Base-by-base conservation (phyloP, 2,888 invertebrate species). In the Drosophila anceps region DNA sequence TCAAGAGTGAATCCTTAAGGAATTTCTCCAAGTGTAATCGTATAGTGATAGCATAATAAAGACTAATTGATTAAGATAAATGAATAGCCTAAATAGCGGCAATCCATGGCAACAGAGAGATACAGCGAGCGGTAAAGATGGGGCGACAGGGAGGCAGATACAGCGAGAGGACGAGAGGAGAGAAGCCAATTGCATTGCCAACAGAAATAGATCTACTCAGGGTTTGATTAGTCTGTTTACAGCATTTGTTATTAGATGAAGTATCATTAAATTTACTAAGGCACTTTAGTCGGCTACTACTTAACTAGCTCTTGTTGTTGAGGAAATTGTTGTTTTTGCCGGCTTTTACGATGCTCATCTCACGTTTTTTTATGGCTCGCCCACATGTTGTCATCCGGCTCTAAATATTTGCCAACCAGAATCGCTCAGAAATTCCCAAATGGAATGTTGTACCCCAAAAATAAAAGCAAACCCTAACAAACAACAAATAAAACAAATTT, bases 401-500 rank as follows among this genome's bases (percentile, higher is more conserved):
- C 41, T 29, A 64, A 43, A 61, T 58, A 62, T 10, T 53, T 48
- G 54, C 51, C 64, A 70, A 80, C 68, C 66, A 68, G 69, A 72
- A 74, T 43, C 51, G 54, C 53, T 57, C 39, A 58, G 85, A 79
- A 84, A 87, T 82, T 79, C 82, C 78, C 88, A 64, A 31, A 58
- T 61, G 71, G 79, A 64, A 82, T 87, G 79, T 65, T 57, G 39
- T 13, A 43, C 44, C 33, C 10, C 37, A 69, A 15, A 51, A 20
- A 48, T 20, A 68, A 39, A 60, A 55, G 12, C 43, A 46, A 57
- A 53, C 39, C 15, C 43, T 29, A 18, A 33, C 50, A 24, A 35
- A 54, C 35, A 54, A 35, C 24, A 69, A 69, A 18, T 64, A 61
- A 61, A 65, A 55, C 48, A 69, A 53, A 70, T 57, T 67, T 58